Base-by-base conservation (phyloP, 2,888 invertebrate genomes). In the Escarpia spicata region DNA sequence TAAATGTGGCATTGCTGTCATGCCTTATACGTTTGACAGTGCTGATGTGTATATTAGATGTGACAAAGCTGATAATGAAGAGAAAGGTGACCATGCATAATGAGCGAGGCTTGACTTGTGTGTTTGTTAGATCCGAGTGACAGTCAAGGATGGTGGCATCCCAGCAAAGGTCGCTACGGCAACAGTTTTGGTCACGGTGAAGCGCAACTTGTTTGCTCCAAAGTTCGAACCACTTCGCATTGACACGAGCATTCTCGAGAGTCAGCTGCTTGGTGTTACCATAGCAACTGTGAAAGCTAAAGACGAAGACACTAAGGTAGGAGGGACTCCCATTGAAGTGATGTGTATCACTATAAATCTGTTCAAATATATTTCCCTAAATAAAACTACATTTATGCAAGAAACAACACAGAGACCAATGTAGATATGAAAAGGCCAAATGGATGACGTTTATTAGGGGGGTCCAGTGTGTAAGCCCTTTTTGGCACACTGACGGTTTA, bases 81-180 rank as follows among this genome's bases (percentile, higher is more conserved):
- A 19, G 75, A 75, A 8, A 19, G 45, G 19, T 91, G 45, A 91
- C 26, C 26, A 31, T 2, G 8, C 91, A 44, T n/a, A 91, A 19
- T 91, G 19, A 45, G 26, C 91, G 26, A 91, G 45, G 90, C 10
- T 15, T 43, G 37, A 91, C n/a, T 19, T 91, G 31, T 52, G 52
- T 90, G 43, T 95, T 75, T 75, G 26, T 12, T 94, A 96, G 96
- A 93, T 96, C 45, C 94, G 93, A 90, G 94, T 96, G 10, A 92
- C 94, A 43, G 96, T 95, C 8, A 92, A 60, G 43, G 96, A 96
- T 93, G 95, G 95, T n/a, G 95, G 95, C 37, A 91, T 93, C 1
- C 94, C 94, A n/a, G 94, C 95, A n/a, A 93, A 94, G 93, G 92
- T 94, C 3, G 94, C 95, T 15, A 95, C 95, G 12, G 94, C 95